Evolutionary conservation across 1,140 invertebrate species (phyloP), one percentile per base, ranked within the genome.

Genomic region (Neuroterus valhalla): DNA sequence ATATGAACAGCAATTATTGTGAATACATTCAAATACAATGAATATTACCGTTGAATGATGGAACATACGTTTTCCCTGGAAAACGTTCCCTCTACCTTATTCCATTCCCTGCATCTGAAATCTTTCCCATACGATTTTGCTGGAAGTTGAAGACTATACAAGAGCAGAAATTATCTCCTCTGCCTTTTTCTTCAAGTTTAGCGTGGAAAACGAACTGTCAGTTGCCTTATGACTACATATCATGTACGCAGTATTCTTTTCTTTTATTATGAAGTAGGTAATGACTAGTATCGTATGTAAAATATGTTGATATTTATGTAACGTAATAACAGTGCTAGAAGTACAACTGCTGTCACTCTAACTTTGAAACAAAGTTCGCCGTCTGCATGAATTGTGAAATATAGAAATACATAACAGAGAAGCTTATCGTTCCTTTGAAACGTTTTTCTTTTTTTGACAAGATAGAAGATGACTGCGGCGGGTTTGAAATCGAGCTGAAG

Each of bases 121-220:
- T n/a, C 15, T 31, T 31, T 31, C 5, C 2, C 31, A 31, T 31
- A 6, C 0, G 3, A 6, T 8, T 50, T 52, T 12, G 19, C 50
- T 21, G 21, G 21, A 55, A 26, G 52, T 55, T 52, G 6, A 8
- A 23, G 12, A 55, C 10, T 12, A 21, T 23, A 3, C 15, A 31
- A 62, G 31, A 38, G 11, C 14, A 26, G 55, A 62, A 31, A 62
- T 62, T 62, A 62, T 31, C 55, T n/a, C n/a, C 55, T 15, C 15
- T 62, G 17, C n/a, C 17, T 62, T n/a, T 62, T 62, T 62, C 55
- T 62, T 62, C 14, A n/a, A 62, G 26, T 62, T 62, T 26, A 62
- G 23, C 55, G 14, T 62, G 55, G 55, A 62, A 62, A 62, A 62
- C 31, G 55, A 62, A 23, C 55, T 62, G 55, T 31, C 55, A 62